Base-by-base conservation (phyloP, 2,888 invertebrate species). In the Pachymerium ferrugineum region DNA sequence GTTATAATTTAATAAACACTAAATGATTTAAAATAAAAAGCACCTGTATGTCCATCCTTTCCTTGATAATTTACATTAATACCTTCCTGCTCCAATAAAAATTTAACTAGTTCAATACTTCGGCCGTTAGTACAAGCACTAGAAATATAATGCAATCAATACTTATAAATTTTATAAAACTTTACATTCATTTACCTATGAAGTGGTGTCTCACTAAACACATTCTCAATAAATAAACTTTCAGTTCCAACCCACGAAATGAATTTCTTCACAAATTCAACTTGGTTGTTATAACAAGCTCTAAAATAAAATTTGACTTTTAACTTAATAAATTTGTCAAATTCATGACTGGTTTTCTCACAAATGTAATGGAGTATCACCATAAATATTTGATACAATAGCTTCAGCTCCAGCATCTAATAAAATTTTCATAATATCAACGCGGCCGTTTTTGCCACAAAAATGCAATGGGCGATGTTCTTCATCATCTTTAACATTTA, bases 141-240 rank as follows among this genome's bases (percentile, higher is more conserved):
- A 6, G 28, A 68, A 68, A 25, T 3, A 28, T 12, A 67, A 12
- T 42, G 12, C 5, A 8, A 42, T n/a, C n/a, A 67, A 25, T 67
- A 12, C 8, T 25, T 54, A 54, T 16, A 6, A 67, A 25, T 3
- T 16, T 54, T 67, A 19, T 10, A n/a, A n/a, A 54, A 10, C 8
- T 8, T n/a, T n/a, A 38, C 14, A 38, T 38, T 38, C 38, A 8
- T 35, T 35, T 68, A 68, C 68, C 68, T 81, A 77, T 84, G 83
- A 14, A 84, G 78, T 8, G 84, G 83, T 3, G 83, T 84, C 77
- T 84, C 84, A 74, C 83, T 83, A 78, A 84, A 84, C 28, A 84
- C 80, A 74, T 84, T 84, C 76, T 84, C 84, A 77, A 80, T 81
- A 29, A 75, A 76, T 28, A 81, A 76, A 76, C 80, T 81, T 33